Evolutionary conservation across 1,140 invertebrate species (phyloP).

Genomic region (Apis cerana): DNA sequence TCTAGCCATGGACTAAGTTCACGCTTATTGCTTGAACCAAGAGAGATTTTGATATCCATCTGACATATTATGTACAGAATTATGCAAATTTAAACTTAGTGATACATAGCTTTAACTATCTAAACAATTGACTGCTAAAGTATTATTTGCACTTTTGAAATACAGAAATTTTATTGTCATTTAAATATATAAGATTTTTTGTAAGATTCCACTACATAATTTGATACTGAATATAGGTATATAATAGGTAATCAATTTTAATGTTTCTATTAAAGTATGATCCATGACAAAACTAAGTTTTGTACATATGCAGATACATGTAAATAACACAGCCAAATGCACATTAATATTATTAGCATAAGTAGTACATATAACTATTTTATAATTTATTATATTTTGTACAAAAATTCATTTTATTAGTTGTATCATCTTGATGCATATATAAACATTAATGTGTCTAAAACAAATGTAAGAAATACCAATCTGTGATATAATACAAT

Average conservation of each 20-base stretch:
- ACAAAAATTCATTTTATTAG: constrained; percentile 35
- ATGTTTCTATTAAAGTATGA: constrained; percentile 34
- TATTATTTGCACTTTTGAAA: constrained; percentile 49
- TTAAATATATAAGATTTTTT: constrained; percentile 26
- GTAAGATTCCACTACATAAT: constrained; percentile 5
- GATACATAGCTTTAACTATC: constrained; percentile 42
- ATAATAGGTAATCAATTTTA: constrained; percentile 24
- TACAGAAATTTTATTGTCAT: constrained; percentile 23
- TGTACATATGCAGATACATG: constrained; percentile 31
- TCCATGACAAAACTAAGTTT: constrained; percentile 49
- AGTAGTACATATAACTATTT: constrained; percentile 38
- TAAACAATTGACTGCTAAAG: constrained; percentile 39
- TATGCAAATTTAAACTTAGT: constrained; percentile 14
- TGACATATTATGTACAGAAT: constrained; percentile 7
- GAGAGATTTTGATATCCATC: constrained; percentile 28
- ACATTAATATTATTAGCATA: constrained; percentile 27
- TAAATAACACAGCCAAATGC: constrained; percentile 25
- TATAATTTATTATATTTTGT: constrained; percentile 51
- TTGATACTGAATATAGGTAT: constrained; percentile 26
- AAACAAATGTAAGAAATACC: constrained; percentile 21
- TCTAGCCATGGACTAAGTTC: constrained; percentile 66
- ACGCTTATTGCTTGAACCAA: constrained; percentile 60
- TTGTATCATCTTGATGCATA: constrained; percentile 3
- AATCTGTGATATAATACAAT: constrained; percentile 60
- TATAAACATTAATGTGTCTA: constrained; percentile 38